Conservation (phyloP, 2,797 vertebrate genomes). For the Darevskia mixta region DNA sequence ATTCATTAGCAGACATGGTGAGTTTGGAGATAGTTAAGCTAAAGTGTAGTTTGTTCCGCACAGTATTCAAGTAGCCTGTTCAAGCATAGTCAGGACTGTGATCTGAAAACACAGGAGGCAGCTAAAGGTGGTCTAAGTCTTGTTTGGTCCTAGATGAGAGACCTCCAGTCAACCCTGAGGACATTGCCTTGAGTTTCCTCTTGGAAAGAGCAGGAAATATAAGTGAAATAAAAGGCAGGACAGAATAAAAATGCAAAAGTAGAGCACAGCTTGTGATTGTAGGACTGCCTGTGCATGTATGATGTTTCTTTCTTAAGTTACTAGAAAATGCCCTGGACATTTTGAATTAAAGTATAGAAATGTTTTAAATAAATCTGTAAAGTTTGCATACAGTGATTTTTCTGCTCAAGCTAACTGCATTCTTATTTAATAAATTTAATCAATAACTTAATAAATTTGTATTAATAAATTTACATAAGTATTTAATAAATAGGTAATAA, state of each 20-base stretch:
- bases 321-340: neutral
- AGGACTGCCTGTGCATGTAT: neutral
- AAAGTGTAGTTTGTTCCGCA: neutral
- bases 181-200: neutral
- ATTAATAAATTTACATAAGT: too few species aligned
- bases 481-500: too few species aligned
- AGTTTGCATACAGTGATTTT: neutral
- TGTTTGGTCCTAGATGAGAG: neutral
- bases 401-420: too few species aligned
- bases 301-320: neutral
- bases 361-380: neutral
- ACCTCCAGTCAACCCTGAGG: neutral
- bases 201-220: neutral
- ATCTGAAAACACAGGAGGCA: neutral
- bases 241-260: neutral
- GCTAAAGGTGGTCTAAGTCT: neutral
- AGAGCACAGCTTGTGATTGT: neutral
- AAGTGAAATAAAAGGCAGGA: neutral
- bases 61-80: neutral
- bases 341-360: neutral
- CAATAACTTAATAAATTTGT: too few species aligned
- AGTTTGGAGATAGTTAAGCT: slow-evolving; percentile 33
- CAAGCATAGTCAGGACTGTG: neutral
- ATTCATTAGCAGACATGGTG: slow-evolving; percentile 97
- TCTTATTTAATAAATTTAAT: too few species aligned